Evolutionary conservation across 2,797 vertebrate genomes (phyloP).

Genomic region (Ptychadena robeensis): DNA sequence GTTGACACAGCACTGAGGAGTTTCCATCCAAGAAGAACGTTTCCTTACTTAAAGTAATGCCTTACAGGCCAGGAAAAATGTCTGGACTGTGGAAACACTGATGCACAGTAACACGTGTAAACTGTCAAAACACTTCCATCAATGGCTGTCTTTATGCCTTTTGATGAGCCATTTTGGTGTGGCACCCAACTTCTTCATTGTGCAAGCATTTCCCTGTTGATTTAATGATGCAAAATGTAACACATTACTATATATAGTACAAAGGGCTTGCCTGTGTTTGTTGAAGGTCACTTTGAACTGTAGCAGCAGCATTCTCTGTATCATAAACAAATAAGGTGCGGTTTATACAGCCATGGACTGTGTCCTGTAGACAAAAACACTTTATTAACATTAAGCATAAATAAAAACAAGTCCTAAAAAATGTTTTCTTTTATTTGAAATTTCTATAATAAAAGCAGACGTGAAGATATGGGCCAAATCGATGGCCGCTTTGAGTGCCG

Average conservation of each 20-base stretch:
- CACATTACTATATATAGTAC: not conserved
- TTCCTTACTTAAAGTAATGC: slow-evolving; percentile 24
- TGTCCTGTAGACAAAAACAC: slow-evolving; percentile 31
- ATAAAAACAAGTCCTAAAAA: not conserved
- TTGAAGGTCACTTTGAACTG: slow-evolving; percentile 18
- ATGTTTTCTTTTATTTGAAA: not conserved
- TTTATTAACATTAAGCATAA: not conserved
- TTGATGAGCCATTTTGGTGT: not conserved
- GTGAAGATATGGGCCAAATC: too few relatives aligned
- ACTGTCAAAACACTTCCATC: slow-evolving; percentile 24
- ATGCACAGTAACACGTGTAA: slow-evolving; percentile 12
- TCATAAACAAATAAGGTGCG: slow-evolving; percentile 47
- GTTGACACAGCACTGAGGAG: slow-evolving; percentile 1
- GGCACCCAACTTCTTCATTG: not conserved
- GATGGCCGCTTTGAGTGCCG: too few relatives aligned
- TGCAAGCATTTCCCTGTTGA: not conserved
- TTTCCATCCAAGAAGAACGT: slow-evolving; percentile 25
- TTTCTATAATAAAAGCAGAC: too few relatives aligned
- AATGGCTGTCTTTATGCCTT: slow-evolving; percentile 32
- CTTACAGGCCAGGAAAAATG: slow-evolving; percentile 3
- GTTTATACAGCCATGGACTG: slow-evolving; percentile 13
- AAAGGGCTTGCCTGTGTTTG: slow-evolving; percentile 38
- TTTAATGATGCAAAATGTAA: not conserved
- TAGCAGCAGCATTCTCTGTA: slow-evolving; percentile 12
- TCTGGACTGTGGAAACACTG: slow-evolving; percentile 33